Evolutionary conservation across 2,888 invertebrate genomes (phyloP).

Genomic region (Tribolium freemani): DNA sequence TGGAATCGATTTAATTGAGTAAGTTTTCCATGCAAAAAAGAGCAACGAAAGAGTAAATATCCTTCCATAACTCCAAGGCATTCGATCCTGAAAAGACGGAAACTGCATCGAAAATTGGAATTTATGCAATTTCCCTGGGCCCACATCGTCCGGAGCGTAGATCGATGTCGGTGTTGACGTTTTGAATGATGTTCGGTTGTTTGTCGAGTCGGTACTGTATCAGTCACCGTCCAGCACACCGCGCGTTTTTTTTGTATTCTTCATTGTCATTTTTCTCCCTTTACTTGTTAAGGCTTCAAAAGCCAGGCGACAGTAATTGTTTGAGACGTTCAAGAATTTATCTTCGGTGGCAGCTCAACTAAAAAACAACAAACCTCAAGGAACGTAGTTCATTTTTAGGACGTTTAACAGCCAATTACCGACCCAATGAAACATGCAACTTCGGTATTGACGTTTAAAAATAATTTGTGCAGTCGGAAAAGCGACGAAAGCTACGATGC

Average conservation of each 20-base stretch:
- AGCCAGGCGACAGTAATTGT: slow-evolving; percentile 55
- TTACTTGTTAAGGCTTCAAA: slow-evolving; percentile 49
- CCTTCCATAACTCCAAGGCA: slow-evolving; percentile 10
- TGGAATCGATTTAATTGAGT: neutral
- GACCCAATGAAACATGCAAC: slow-evolving; percentile 29
- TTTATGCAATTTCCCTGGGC: slow-evolving; percentile 27
- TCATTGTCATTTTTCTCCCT: slow-evolving; percentile 52
- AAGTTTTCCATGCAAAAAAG: neutral
- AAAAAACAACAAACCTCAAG: slow-evolving; percentile 1
- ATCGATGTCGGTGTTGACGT: slow-evolving; percentile 57
- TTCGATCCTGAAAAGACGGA: slow-evolving; percentile 15
- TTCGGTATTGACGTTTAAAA: neutral
- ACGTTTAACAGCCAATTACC: slow-evolving; percentile 30
- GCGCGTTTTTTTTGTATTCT: slow-evolving; percentile 48
- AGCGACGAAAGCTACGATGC: neutral
- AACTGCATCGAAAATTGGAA: slow-evolving; percentile 34
- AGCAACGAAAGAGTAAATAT: slow-evolving; percentile 1
- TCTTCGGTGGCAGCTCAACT: slow-evolving; percentile 28
- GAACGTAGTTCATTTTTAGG: slow-evolving; percentile 9
- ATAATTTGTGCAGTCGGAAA: slow-evolving; percentile 2
- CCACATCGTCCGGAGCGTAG: slow-evolving; percentile 34
- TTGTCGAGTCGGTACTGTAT: slow-evolving; percentile 56
- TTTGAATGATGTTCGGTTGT: slow-evolving; percentile 57
- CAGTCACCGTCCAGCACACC: slow-evolving; percentile 48
- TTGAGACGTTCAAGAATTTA: slow-evolving; percentile 54